Evolutionary conservation across 1,140 invertebrate species (phyloP).

Genomic region (Hestina assimilis): DNA sequence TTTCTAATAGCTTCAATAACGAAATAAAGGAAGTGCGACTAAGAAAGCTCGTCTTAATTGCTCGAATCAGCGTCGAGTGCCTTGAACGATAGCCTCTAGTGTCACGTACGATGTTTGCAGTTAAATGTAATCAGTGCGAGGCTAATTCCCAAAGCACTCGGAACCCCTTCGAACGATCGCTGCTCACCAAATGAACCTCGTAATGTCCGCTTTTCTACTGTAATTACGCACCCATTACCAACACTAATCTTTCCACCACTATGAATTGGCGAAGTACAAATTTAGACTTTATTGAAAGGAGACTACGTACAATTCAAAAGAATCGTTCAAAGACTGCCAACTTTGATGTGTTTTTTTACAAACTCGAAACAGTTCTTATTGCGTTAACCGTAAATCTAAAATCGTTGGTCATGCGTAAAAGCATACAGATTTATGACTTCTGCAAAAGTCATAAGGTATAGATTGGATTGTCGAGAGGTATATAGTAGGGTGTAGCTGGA

Average conservation of each 20-base stretch:
- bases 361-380: conserved; percentile 64
- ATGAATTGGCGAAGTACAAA: conserved; percentile 22
- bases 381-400: conserved; percentile 57
- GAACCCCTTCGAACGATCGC: conserved; percentile 16
- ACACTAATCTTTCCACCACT: conserved; percentile 61
- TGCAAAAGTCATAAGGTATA: conserved; percentile 31
- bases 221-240: conserved; percentile 73
- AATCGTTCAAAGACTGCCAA: conserved; percentile 11
- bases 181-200: conserved; percentile 71
- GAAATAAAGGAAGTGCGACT: conserved; percentile 2
- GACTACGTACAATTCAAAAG: conserved; percentile 33
- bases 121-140: conserved; percentile 57
- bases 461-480: conserved; percentile 27
- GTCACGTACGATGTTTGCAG: conserved; percentile 55
- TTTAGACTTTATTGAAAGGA: conserved; percentile 34
- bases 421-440: conserved; percentile 31
- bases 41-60: conserved; percentile 25
- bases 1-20: no score
- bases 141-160: conserved; percentile 39
- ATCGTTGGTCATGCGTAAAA: conserved; percentile 43
- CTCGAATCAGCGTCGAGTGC: conserved; percentile 26
- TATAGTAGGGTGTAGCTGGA: conserved; percentile 51
- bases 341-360: conserved; percentile 37
- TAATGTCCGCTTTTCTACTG: conserved; percentile 73
- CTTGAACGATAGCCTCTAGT: conserved; percentile 31